These are phyloP conservation scores for Harmothoe impar DNA, from an alignment of 2,888 invertebrate genomes.

Conservation along the genomic window DNA sequence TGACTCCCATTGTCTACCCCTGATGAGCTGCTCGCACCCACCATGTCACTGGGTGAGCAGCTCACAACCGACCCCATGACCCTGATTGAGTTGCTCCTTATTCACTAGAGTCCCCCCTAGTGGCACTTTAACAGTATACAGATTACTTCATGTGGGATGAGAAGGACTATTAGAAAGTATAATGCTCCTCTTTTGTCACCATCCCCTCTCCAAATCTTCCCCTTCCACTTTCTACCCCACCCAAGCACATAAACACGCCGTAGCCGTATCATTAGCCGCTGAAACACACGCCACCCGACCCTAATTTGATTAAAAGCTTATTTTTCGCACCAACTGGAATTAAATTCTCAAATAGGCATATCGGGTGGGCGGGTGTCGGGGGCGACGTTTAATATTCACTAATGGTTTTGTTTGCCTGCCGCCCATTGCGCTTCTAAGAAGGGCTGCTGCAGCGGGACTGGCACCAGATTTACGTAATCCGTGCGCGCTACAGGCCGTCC, in stretches of 20 bases:
- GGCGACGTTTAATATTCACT: conserved; percentile 43
- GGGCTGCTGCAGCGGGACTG: not conserved
- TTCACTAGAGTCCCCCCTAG: not conserved
- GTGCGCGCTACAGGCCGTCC: not conserved
- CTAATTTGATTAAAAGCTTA: conserved; percentile 51
- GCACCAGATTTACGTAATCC: conserved; percentile 8
- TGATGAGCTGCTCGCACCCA: not conserved
- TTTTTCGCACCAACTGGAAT: conserved; percentile 43
- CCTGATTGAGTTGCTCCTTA: not conserved
- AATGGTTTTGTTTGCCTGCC: conserved; percentile 43
- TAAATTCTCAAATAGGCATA: conserved; percentile 51
- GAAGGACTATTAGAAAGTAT: not conserved
- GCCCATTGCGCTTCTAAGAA: conserved; percentile 26
- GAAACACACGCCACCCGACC: conserved; percentile 8
- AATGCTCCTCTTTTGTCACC: conserved; percentile 26
- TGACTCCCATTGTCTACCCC: conserved; percentile 13
- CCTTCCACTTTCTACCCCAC: not conserved
- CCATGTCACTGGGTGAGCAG: not conserved
- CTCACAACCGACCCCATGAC: not conserved
- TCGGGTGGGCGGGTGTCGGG: conserved; percentile 48
- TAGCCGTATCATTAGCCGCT: conserved; percentile 33
- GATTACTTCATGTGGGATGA: not conserved
- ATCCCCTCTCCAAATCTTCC: not conserved
- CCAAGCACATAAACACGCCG: conserved; percentile 29
- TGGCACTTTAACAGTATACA: not conserved